A percentile compares a stretch with the other conserved stretches of the same genome.
These are phyloP conservation scores for Cephus sareptanus DNA, from an alignment of 2,888 invertebrate genomes.

Conservation along the genomic window DNA sequence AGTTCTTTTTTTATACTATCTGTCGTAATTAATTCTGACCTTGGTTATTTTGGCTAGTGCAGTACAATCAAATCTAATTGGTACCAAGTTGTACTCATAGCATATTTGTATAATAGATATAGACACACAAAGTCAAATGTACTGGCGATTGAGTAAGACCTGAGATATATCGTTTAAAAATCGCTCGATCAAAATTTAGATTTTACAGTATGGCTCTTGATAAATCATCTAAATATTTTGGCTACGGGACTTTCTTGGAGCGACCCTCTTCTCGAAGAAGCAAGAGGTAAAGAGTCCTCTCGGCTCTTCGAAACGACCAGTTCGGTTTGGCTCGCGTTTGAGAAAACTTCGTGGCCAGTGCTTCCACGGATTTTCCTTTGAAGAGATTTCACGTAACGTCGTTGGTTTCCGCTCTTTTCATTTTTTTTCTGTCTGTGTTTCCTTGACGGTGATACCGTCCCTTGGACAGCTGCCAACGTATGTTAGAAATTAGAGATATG, in stretches of 20 bases:
- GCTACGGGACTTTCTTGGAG: slow-evolving; percentile 36
- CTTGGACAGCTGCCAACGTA: slow-evolving; percentile 1
- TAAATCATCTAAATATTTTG: slow-evolving; percentile 52
- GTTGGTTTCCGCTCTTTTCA: neutral
- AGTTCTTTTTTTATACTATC: neutral
- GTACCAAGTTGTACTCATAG: neutral
- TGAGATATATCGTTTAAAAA: neutral
- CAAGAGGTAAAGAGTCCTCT: neutral
- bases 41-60: neutral
- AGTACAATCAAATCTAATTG: neutral
- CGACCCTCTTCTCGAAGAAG: slow-evolving; percentile 20
- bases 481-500: neutral
- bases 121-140: neutral
- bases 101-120: neutral
- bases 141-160: neutral
- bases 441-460: neutral
- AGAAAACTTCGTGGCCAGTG: slow-evolving; percentile 21
- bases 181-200: slow-evolving; percentile 2
- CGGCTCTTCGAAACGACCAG: slow-evolving; percentile 33
- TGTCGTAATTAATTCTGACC: neutral
- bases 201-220: slow-evolving; percentile 14
- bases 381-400: neutral
- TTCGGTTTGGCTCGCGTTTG: slow-evolving; percentile 33
- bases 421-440: neutral
- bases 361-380: neutral